A percentile compares a stretch with the other conserved stretches of the same genome.
phyloP scores from a whole-genome alignment of 2,113 vertebrate genomes.

The Hemichromis elongatus region DNA sequence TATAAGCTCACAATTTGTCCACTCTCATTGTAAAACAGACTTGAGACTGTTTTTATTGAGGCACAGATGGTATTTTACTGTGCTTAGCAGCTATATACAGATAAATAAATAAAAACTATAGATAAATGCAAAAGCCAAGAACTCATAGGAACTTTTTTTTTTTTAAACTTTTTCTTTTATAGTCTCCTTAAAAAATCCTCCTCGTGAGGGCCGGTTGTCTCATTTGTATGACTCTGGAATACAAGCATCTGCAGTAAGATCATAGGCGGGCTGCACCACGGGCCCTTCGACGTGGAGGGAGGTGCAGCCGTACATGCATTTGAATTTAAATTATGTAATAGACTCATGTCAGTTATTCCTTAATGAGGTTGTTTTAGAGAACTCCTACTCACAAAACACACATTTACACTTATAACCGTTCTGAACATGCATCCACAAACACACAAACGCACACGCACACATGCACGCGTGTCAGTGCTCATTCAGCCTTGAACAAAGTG shows the following conservation, averaged over 20 bases:
- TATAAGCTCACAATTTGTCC: not conserved
- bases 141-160: constrained; percentile 14
- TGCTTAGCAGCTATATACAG: constrained; percentile 30
- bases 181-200: constrained; percentile 12
- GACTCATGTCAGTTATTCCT: constrained; percentile 49
- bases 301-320: constrained; percentile 4
- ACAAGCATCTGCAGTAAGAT: constrained; percentile 3
- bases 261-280: not conserved
- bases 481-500: constrained; percentile 33
- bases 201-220: constrained; percentile 9
- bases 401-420: not conserved
- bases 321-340: constrained; percentile 42
- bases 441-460: not conserved
- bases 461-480: constrained; percentile 15
- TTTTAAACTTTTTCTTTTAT: not conserved
- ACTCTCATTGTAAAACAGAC: constrained; percentile 26
- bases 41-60: constrained; percentile 43
- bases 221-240: constrained; percentile 9
- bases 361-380: constrained; percentile 47
- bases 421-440: not conserved
- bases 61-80: constrained; percentile 66
- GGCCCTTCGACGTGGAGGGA: constrained; percentile 10
- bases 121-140: constrained; percentile 22
- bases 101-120: constrained; percentile 41
- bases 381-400: constrained; percentile 7